Base-by-base conservation (phyloP, 1,140 invertebrate genomes). In the Panagrolaimus sp. region DNA sequence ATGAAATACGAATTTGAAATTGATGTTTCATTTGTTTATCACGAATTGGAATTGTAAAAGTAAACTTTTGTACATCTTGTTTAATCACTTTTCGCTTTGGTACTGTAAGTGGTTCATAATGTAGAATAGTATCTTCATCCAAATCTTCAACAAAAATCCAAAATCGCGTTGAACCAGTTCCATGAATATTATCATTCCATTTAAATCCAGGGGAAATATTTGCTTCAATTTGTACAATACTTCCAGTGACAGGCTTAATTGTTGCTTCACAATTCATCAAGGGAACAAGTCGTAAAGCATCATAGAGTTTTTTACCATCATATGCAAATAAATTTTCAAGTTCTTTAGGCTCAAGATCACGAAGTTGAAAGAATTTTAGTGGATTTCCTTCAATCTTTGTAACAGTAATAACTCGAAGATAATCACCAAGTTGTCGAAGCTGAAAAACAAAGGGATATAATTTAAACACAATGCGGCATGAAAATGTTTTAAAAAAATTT, bases 121-220 rank as follows among this genome's bases (percentile, higher is more conserved):
- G 96, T 84, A 97, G 95, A 80, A 98, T 97, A 73, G 89, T 89
- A 84, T 96, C 92, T 68, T 87, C 91, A 13, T 92, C 90, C 0
- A 93, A 90, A 85, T 98, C 93, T 85, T 97, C 94, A 14, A 99
- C 90, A 92, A 95, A 97, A 63, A 98, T 89, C 91, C 93, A 98
- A 84, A 96, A 99, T 1, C 90, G 87, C 0, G 90, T 88, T 9
- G 87, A 88, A 1, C 63, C 65, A 83, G 89, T 90, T 0, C 94
- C 93, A 82, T 97, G 93, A 66, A 92, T 85, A 72, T 87, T 88
- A 79, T 93, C 91, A 81, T 92, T 92, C 92, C 93, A 96, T 57
- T 86, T 88, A 82, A 98, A 99, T 70, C 89, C 88, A 0, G 95
- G 89, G 66, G 83, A 88, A 9, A 98, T 89, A 51, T 87, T 88